These are phyloP conservation scores for Pseudopleuronectes americanus DNA, from an alignment of 2,797 vertebrate genomes.

Conservation along the genomic window DNA sequence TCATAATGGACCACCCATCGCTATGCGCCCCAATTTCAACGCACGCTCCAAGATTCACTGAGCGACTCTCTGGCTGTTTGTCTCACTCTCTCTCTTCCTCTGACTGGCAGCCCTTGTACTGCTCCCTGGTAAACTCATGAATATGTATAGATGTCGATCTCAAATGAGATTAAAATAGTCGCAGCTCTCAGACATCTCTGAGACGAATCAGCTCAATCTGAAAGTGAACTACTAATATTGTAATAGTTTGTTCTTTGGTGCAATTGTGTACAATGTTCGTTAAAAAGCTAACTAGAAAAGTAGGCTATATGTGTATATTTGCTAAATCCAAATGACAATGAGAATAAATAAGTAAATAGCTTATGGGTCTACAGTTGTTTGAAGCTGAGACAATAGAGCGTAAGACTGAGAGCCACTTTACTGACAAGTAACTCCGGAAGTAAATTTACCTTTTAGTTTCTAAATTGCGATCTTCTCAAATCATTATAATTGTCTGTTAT, in stretches of 20 bases:
- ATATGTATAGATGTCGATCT: conserved; percentile 43
- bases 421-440: no score
- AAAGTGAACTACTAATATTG: not conserved
- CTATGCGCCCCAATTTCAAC: conserved; percentile 61
- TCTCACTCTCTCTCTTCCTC: conserved; percentile 19
- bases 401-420: no score
- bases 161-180: conserved; percentile 19
- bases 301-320: not conserved
- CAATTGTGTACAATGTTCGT: conserved; percentile 23
- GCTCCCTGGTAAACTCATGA: conserved; percentile 36
- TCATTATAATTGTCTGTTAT: no score
- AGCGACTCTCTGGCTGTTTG: not conserved
- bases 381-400: not conserved
- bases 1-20: conserved; percentile 40
- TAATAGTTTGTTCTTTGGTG: conserved; percentile 15
- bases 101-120: not conserved
- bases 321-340: not conserved
- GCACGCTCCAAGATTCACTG: not conserved
- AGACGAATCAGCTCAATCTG: conserved; percentile 4
- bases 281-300: conserved; percentile 16
- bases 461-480: no score
- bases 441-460: no score
- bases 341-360: not conserved
- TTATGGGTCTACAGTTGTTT: not conserved
- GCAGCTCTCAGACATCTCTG: conserved; percentile 3